phyloP scores from a whole-genome alignment of 2,113 vertebrate species.

The Pygoscelis antarcticus region DNA sequence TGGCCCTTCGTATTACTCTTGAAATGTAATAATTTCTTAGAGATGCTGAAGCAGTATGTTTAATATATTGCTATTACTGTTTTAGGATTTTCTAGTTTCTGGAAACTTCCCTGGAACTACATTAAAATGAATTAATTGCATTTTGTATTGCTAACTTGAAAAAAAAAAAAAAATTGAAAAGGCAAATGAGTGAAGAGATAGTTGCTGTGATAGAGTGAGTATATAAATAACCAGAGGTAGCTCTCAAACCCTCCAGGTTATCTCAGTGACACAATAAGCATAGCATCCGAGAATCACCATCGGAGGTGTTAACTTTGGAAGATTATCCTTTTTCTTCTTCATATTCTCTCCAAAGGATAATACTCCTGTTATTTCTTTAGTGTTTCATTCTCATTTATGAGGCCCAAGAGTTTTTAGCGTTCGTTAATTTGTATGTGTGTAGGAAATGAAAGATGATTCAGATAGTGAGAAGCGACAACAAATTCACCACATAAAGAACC shows the following conservation, averaged over 20 bases:
- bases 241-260: not conserved
- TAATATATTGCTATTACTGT: not conserved
- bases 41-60: not conserved
- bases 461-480: conserved; percentile 95
- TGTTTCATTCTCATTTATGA: not conserved
- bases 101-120: not conserved
- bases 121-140: not conserved
- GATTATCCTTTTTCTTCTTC: not conserved
- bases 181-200: not conserved
- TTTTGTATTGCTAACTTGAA: not conserved
- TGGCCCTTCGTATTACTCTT: not conserved
- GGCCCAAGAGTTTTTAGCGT: not conserved
- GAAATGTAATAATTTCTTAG: not conserved
- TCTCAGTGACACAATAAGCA: not conserved
- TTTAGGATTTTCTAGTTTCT: not conserved
- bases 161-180: not conserved
- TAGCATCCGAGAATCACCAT: not conserved
- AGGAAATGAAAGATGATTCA: conserved; percentile 98
- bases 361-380: not conserved
- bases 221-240: not conserved
- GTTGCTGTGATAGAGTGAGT: not conserved
- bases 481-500: conserved; percentile 97
- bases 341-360: not conserved
- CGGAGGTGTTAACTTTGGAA: not conserved
- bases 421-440: not conserved